Base-by-base conservation (phyloP, 2,888 invertebrate genomes). In the Acleris holmiana region DNA sequence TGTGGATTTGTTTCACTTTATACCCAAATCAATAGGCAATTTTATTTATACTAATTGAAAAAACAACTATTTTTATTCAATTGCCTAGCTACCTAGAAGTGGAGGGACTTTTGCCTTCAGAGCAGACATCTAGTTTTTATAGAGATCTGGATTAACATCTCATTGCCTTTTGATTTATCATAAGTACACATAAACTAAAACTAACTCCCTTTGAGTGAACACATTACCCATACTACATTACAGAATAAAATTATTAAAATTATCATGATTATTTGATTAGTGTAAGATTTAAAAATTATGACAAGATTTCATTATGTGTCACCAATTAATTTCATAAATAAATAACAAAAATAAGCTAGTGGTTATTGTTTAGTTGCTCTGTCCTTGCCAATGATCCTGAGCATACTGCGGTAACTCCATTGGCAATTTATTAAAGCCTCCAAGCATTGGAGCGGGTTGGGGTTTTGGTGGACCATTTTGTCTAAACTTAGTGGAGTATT, bases 401-500 rank as follows among this genome's bases (percentile, higher is more conserved):
- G 81, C 76, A 72, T 85, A 90, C 23, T 86, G 88, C 8, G 90
- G 89, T 80, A 91, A 75, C 67, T 90, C 91, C 85, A 87, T 85
- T 4, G 91, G 91, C 77, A 89, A 72, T 71, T 91, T 89, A 72
- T 88, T 90, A 68, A 84, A 91, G 18, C 82, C 78, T 25, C 79
- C 72, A 73, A 79, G 86, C 15, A 83, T 79, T 40, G 84, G 80
- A 67, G 79, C 85, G 5, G 79, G 77, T 44, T 78, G 68, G 2
- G 75, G 74, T 68, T 89, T 91, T 54, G 83, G 87, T 61, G 76
- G 75, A 76, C 80, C 86, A 2, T 82, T 81, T 76, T 97, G 95
- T 68, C 98, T 94, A 84, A 96, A 98, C 83, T 98, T 98, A 5
- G 98, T 98, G 58, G 98, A 99, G 85, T 99, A 99, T 88, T 99